phyloP scores from a whole-genome alignment of 2,797 vertebrate genomes.

The Mastacembelus armatus region DNA sequence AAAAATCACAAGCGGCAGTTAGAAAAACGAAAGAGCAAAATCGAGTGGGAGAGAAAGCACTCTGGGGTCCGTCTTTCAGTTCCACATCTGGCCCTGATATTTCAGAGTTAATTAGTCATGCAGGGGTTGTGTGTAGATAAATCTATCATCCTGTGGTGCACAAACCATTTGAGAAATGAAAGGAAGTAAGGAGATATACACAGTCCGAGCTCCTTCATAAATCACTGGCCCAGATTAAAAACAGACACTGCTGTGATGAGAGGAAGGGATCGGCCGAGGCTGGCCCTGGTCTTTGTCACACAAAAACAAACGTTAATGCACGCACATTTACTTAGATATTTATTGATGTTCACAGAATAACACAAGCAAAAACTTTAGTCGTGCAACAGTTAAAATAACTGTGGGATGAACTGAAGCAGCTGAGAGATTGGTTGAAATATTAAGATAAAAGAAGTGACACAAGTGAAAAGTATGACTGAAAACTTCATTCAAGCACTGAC shows the following conservation, averaged over 20 bases:
- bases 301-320: constrained; percentile 44
- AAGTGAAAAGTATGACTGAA: too few relatives aligned
- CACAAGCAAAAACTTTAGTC: too few relatives aligned
- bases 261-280: constrained; percentile 62
- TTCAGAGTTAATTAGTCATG: constrained; percentile 99
- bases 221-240: constrained; percentile 96
- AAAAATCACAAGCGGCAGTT: constrained; percentile 65
- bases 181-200: constrained; percentile 95
- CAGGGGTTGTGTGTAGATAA: constrained; percentile 95
- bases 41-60: constrained; percentile 57
- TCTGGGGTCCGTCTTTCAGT: constrained; percentile 91
- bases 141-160: constrained; percentile 96
- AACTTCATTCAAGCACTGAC: too few relatives aligned
- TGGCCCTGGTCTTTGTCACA: constrained; percentile 66
- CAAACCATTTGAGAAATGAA: constrained; percentile 99
- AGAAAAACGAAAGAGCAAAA: constrained; percentile 52
- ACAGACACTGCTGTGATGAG: constrained; percentile 92
- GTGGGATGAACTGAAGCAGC: too few relatives aligned
- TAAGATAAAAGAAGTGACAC: too few relatives aligned
- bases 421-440: too few relatives aligned
- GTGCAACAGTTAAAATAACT: too few relatives aligned
- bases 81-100: constrained; percentile 98
- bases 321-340: background rate
- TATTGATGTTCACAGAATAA: too few relatives aligned
- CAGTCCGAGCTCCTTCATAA: constrained; percentile 91